These are phyloP conservation scores for Ophioninae sp. DNA, from an alignment of 2,888 invertebrate genomes.

Conservation along the genomic window DNA sequence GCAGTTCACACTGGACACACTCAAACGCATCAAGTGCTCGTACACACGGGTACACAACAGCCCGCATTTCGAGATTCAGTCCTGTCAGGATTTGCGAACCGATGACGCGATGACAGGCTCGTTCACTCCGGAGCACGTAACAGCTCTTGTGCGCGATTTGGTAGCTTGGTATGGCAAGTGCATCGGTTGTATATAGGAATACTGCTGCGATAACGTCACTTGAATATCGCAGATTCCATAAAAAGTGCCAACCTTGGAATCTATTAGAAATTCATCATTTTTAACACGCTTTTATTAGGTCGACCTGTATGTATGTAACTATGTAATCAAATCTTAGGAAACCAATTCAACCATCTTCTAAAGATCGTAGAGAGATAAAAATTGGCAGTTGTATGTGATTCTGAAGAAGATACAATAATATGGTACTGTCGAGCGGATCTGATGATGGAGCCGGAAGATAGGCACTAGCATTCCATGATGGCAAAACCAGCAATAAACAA, in stretches of 20 bases:
- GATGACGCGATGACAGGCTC: slow-evolving; percentile 50
- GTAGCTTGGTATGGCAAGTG: slow-evolving; percentile 22
- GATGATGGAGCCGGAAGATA: too few species aligned
- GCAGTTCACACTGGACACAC: neutral
- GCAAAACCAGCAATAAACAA: too few species aligned
- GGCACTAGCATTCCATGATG: too few species aligned
- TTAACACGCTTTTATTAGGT: too few species aligned
- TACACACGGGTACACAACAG: neutral
- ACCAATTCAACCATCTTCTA: too few species aligned
- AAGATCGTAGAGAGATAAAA: too few species aligned
- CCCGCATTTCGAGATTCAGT: slow-evolving; percentile 50
- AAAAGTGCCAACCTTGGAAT: neutral
- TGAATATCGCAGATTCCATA: slow-evolving; percentile 21
- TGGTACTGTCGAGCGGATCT: too few species aligned
- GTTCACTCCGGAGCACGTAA: slow-evolving; percentile 40
- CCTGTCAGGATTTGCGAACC: slow-evolving; percentile 57
- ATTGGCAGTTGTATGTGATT: too few species aligned
- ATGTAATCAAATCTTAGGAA: neutral
- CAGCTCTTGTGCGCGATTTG: slow-evolving; percentile 15
- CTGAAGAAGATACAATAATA: too few species aligned
- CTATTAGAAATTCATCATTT: neutral
- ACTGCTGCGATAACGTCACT: slow-evolving; percentile 26
- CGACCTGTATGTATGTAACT: too few species aligned
- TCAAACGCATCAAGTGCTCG: neutral
- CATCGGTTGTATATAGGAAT: slow-evolving; percentile 16